These are phyloP conservation scores for Drosophila antonietae DNA, from an alignment of 2,888 invertebrate species.

Conservation along the genomic window DNA sequence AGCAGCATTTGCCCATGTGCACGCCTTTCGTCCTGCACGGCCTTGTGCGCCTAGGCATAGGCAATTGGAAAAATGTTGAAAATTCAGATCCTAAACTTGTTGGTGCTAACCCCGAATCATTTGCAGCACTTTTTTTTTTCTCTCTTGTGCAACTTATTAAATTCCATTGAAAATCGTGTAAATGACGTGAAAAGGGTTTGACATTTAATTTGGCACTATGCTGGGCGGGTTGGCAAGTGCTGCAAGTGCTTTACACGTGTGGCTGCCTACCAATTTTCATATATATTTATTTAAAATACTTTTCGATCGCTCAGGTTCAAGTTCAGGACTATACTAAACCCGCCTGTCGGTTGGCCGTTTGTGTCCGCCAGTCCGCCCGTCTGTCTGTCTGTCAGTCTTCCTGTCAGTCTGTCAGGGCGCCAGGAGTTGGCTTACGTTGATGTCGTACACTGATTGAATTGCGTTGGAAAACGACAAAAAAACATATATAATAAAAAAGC, in stretches of 20 bases:
- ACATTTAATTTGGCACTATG: constrained; percentile 28
- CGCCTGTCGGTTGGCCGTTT: constrained; percentile 20
- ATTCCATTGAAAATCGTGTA: constrained; percentile 31
- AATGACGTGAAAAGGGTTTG: constrained; percentile 73
- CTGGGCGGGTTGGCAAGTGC: background rate
- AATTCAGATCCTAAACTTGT: background rate
- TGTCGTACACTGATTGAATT: constrained; percentile 53
- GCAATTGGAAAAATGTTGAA: too few relatives aligned
- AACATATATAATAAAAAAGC: constrained; percentile 1
- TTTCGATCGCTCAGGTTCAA: constrained; percentile 33
- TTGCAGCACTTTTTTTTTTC: constrained; percentile 23
- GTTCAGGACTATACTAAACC: constrained; percentile 9
- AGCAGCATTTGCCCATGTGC: constrained; percentile 4
- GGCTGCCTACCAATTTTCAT: background rate
- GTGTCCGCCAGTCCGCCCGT: constrained; percentile 3
- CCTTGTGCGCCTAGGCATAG: background rate
- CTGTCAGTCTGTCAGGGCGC: constrained; percentile 18
- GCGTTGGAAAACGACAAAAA: constrained; percentile 37
- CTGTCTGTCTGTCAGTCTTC: constrained; percentile 24
- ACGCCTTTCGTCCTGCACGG: background rate
- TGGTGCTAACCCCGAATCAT: constrained; percentile 14
- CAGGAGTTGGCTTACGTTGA: constrained; percentile 39
- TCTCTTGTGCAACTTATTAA: constrained; percentile 55
- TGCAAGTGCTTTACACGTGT: constrained; percentile 41
- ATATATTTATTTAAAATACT: constrained; percentile 47